Conservation (phyloP, 2,888 invertebrate genomes). For the Dichetophora obliterata region DNA sequence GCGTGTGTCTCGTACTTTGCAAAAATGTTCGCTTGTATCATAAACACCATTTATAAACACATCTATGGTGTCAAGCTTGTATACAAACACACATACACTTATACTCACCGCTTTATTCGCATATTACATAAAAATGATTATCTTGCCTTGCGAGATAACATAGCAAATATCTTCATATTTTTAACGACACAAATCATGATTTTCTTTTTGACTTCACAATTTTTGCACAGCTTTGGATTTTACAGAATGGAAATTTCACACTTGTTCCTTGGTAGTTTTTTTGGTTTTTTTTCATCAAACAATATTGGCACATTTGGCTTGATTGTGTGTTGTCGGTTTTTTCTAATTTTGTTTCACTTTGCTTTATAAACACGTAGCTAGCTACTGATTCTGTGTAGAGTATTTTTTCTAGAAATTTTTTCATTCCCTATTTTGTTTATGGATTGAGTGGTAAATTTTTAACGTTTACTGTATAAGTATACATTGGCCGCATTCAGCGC, state of each 20-base stretch:
- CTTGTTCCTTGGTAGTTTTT: background rate
- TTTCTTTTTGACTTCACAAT: slow-evolving; percentile 16
- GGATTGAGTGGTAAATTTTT: background rate
- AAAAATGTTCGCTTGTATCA: slow-evolving; percentile 18
- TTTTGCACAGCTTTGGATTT: slow-evolving; percentile 2
- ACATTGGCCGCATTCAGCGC: no score
- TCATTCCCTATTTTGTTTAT: background rate
- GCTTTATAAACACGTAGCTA: background rate
- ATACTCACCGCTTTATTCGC: background rate
- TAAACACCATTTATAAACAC: slow-evolving; percentile 20
- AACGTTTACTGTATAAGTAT: background rate
- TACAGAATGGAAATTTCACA: background rate
- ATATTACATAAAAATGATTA: slow-evolving; percentile 35
- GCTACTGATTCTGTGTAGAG: background rate
- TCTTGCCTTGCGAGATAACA: slow-evolving; percentile 19
- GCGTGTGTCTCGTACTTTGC: background rate
- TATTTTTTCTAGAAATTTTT: background rate
- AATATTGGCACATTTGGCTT: background rate
- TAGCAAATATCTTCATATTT: slow-evolving; percentile 32
- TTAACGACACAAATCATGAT: slow-evolving; percentile 32
- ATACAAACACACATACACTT: background rate
- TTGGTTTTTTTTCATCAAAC: background rate
- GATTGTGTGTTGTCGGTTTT: background rate
- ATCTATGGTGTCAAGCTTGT: background rate
- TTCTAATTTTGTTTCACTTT: background rate